Conservation (phyloP, 2,113 vertebrate species). For the Lepus timidus region DNA sequence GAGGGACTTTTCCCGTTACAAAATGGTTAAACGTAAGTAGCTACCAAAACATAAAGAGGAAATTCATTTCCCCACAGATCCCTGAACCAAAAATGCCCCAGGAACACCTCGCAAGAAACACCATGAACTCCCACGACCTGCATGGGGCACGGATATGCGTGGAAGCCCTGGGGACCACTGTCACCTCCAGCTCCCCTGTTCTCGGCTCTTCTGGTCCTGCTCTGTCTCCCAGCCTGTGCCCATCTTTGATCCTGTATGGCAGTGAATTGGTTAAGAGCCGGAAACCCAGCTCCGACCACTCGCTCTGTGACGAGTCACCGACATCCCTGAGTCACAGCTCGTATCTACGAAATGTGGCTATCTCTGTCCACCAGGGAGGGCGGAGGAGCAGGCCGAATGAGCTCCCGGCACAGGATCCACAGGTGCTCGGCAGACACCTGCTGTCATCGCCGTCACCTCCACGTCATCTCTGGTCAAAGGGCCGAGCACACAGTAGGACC, state of each 20-base stretch:
- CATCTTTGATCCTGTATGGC: neutral
- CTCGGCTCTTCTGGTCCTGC: neutral
- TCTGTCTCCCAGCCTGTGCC: neutral
- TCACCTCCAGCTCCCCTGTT: neutral
- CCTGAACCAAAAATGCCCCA: neutral
- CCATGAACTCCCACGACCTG: neutral
- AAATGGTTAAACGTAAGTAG: neutral
- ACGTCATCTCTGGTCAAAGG: too few species aligned
- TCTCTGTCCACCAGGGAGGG: neutral
- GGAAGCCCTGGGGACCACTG: neutral
- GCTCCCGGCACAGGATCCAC: neutral
- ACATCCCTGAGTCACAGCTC: neutral
- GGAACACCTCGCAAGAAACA: neutral
- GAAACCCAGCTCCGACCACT: neutral
- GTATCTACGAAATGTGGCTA: neutral
- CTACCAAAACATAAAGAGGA: neutral
- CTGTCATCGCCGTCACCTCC: accelerated
- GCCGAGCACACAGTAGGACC: neutral
- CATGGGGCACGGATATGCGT: accelerated
- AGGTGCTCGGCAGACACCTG: neutral
- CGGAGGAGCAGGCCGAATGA: neutral
- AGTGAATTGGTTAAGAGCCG: neutral
- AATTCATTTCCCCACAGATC: neutral
- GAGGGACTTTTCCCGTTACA: neutral
- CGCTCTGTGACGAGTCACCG: neutral